Conservation (phyloP, 2,113 vertebrate species). For the Eleginops maclovinus region DNA sequence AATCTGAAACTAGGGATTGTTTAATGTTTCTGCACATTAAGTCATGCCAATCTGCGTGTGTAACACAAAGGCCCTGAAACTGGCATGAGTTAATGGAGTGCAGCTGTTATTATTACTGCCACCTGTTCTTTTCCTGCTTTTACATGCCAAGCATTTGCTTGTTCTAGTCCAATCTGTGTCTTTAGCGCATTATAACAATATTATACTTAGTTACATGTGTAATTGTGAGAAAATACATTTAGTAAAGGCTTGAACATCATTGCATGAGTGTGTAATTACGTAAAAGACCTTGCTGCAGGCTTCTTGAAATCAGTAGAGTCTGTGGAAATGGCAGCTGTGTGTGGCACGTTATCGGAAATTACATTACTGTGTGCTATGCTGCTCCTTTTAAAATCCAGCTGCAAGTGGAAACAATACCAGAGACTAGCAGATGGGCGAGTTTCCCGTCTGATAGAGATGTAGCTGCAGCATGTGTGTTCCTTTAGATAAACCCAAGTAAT, state of each 20-base stretch:
- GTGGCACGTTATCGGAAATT: background rate
- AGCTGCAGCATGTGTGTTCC: too few species aligned
- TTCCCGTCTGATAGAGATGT: too few species aligned
- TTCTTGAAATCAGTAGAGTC: background rate
- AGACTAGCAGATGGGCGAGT: background rate
- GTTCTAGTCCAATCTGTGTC: background rate
- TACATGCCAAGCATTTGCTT: background rate
- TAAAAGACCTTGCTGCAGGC: constrained; percentile 22
- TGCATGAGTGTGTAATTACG: background rate
- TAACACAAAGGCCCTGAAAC: background rate
- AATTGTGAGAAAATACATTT: background rate
- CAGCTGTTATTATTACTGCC: background rate
- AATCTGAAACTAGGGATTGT: background rate
- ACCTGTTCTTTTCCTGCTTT: background rate
- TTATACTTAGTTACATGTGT: background rate
- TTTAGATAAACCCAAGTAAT: too few species aligned
- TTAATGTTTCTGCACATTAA: background rate
- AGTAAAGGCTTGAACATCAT: background rate
- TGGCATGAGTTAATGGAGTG: background rate
- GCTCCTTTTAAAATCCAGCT: background rate
- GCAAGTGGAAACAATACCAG: background rate
- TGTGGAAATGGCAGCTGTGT: constrained; percentile 1
- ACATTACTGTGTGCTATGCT: background rate
- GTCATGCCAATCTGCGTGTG: background rate
- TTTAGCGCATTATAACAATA: background rate